Evolutionary conservation across 2,888 invertebrate species (phyloP).

Genomic region (Sinelater perroti): DNA sequence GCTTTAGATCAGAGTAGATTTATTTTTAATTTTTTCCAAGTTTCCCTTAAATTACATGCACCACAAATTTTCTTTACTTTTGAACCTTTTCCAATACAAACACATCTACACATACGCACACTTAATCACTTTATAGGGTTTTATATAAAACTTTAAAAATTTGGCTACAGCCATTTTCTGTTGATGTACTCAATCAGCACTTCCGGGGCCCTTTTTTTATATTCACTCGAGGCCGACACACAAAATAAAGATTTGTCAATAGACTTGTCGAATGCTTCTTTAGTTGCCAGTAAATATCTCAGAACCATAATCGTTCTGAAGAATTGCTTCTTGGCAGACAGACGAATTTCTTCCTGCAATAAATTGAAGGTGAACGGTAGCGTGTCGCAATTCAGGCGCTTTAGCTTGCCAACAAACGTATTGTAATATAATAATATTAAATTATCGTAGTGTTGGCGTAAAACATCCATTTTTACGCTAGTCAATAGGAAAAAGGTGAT

Average conservation of each 20-base stretch:
- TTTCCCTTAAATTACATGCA: too few relatives aligned
- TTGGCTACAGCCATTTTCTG: too few relatives aligned
- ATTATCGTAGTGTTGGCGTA: conserved; percentile 58
- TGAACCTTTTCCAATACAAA: too few relatives aligned
- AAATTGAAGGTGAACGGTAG: conserved; percentile 54
- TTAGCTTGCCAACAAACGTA: conserved; percentile 57
- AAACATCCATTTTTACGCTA: conserved; percentile 59
- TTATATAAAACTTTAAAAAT: too few relatives aligned
- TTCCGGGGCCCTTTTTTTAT: too few relatives aligned
- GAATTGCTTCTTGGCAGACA: conserved; percentile 54
- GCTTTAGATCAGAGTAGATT: too few relatives aligned
- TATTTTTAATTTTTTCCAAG: too few relatives aligned
- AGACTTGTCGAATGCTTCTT: too few relatives aligned
- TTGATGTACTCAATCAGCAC: too few relatives aligned
- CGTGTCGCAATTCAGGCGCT: conserved; percentile 46
- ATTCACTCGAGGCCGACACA: neutral
- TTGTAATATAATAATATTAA: conserved; percentile 63
- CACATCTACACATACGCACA: too few relatives aligned
- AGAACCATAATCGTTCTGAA: conserved; percentile 59
- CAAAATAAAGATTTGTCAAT: neutral
- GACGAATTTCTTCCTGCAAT: conserved; percentile 57
- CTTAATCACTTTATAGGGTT: too few relatives aligned
- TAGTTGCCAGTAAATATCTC: conserved; percentile 55
- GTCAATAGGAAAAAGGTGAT: conserved; percentile 64
- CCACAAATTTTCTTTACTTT: too few relatives aligned